These are phyloP conservation scores for Cyphomyrus discorhynchus DNA, from an alignment of 2,113 vertebrate genomes.

Conservation along the genomic window DNA sequence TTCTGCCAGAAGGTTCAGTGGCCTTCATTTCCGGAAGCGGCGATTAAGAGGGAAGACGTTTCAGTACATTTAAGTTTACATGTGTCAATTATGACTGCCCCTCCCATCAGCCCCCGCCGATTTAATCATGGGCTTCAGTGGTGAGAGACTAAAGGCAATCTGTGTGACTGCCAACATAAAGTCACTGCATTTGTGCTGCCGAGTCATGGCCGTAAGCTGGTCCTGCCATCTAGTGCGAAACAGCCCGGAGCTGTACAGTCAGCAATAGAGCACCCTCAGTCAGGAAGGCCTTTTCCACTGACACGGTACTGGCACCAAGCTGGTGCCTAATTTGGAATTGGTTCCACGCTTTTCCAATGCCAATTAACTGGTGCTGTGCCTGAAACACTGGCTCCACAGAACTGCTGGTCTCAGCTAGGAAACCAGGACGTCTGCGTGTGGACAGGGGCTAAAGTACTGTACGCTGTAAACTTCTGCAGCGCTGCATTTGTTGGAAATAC, in stretches of 20 bases:
- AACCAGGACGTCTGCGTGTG: accelerated
- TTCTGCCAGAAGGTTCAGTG: neutral
- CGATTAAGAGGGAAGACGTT: neutral
- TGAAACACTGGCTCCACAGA: neutral
- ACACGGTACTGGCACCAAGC: neutral
- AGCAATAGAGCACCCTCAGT: neutral
- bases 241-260: neutral
- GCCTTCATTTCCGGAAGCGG: neutral
- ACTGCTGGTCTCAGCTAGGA: neutral
- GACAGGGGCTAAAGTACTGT: neutral
- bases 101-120: neutral
- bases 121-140: neutral
- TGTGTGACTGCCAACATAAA: neutral
- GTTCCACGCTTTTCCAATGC: neutral
- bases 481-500: neutral
- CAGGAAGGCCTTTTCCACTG: neutral
- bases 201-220: neutral
- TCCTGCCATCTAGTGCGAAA: neutral
- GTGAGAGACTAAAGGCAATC: neutral
- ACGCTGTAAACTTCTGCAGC: neutral
- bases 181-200: neutral
- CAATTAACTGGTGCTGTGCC: neutral
- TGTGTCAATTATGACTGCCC: neutral
- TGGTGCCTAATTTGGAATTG: neutral
- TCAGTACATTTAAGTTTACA: neutral